Evolutionary conservation across 1,140 invertebrate genomes (phyloP), one percentile per base, ranked within the genome.

Genomic region (Trichonephila clavata): DNA sequence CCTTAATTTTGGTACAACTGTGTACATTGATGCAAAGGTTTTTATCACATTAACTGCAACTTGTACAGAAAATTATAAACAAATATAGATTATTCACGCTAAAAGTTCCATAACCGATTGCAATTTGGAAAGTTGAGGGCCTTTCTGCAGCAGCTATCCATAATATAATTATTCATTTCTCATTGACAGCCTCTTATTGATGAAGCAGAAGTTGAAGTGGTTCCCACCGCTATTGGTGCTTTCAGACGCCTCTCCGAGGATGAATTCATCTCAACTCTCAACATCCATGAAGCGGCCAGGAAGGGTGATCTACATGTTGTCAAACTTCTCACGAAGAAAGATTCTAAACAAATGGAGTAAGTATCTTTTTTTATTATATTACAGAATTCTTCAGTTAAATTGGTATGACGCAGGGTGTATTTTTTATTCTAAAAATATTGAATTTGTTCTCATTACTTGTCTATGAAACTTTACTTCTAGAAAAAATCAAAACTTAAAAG

Each of bases 281-380:
- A 90, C 80, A 94, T 94, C 86, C 94, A 94, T 81, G 94, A 94
- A 16, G 94, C 94, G 21, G 94, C 94, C 39, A 91, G 89, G 24
- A 94, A 91, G 21, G 94, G 94, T 3, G 94, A 94, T 57, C 77
- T 94, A 39, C 94, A 94, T 24, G 94, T 94, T 14, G 94, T 94
- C 7, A 94, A 94, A 50, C 91, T 94, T 43, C 90, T 94, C 14
- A 59, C 86, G 21, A 91, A 93, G 60, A 93, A 90, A n/a, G 94
- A 94, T 60, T 50, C 61, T 24, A 94, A 94, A 60, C 89, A 94
- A 18, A 94, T 94, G 94, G 94, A 94, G 94, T 94, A 60, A 94
- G 94, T 86, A 2, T 7, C 16, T 24, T 10, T n/a, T 59, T 16
- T 10, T 1, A 14, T 59, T 60, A 77, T 77, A 4, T 18, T 80